Evolutionary conservation across 2,113 vertebrate species (phyloP).

Genomic region (human (Homo sapiens)): GRCh38 chr5:88894501-88895000

Average conservation of each 20-base stretch:
- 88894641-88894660: background rate
- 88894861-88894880: background rate
- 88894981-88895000: background rate
- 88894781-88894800: background rate
- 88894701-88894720: background rate
- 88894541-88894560: background rate
- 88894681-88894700: background rate
- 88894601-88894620: background rate
- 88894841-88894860: background rate
- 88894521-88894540: background rate
- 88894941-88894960: background rate
- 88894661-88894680: background rate
- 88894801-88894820: background rate
- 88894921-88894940: background rate
- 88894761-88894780: background rate
- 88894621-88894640: slow-evolving; percentile 18
- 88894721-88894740: background rate
- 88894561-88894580: background rate
- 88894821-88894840: background rate
- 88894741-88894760: background rate
- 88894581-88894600: slow-evolving; percentile 49
- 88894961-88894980: background rate
- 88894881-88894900: background rate
- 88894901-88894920: background rate
- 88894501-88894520: background rate